These are phyloP conservation scores for Dendroctonus ponderosae DNA, from an alignment of 1,140 invertebrate genomes.

Conservation along the genomic window DNA sequence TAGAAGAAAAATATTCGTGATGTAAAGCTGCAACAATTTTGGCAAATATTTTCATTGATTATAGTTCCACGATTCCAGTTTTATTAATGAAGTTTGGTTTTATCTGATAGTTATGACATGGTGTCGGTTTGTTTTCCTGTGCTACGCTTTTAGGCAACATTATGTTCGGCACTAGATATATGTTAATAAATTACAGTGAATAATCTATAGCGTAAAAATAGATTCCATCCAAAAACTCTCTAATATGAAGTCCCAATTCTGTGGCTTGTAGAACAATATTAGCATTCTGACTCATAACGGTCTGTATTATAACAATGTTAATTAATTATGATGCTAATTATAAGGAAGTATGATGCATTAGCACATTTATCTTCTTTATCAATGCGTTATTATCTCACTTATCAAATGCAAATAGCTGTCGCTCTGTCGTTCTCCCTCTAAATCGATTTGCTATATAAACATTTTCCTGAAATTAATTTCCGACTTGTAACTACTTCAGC, in stretches of 20 bases:
- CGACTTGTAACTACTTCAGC: slow-evolving; percentile 18
- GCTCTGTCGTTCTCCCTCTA: not conserved
- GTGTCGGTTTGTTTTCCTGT: too few relatives aligned
- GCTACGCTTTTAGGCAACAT: too few relatives aligned
- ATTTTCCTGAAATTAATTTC: slow-evolving; percentile 17
- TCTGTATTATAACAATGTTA: slow-evolving; percentile 49
- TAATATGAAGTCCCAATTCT: slow-evolving; percentile 22
- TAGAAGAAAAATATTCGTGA: too few relatives aligned
- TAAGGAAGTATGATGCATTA: slow-evolving; percentile 42
- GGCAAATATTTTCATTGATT: too few relatives aligned
- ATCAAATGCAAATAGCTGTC: slow-evolving; percentile 25
- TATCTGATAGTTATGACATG: too few relatives aligned
- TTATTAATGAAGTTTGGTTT: too few relatives aligned
- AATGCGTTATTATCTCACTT: slow-evolving; percentile 35
- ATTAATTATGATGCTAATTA: slow-evolving; percentile 48
- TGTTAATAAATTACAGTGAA: too few relatives aligned
- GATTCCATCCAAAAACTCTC: slow-evolving; percentile 16
- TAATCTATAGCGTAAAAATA: not conserved
- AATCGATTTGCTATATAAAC: slow-evolving; percentile 24
- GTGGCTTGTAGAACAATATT: slow-evolving; percentile 45
- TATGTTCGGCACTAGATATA: too few relatives aligned
- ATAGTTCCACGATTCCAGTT: too few relatives aligned
- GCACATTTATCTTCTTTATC: slow-evolving; percentile 42
- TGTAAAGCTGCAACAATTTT: too few relatives aligned
- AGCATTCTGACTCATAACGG: slow-evolving; percentile 47